phyloP scores from a whole-genome alignment of 2,113 vertebrate species.

The Probosciger aterrimus region DNA sequence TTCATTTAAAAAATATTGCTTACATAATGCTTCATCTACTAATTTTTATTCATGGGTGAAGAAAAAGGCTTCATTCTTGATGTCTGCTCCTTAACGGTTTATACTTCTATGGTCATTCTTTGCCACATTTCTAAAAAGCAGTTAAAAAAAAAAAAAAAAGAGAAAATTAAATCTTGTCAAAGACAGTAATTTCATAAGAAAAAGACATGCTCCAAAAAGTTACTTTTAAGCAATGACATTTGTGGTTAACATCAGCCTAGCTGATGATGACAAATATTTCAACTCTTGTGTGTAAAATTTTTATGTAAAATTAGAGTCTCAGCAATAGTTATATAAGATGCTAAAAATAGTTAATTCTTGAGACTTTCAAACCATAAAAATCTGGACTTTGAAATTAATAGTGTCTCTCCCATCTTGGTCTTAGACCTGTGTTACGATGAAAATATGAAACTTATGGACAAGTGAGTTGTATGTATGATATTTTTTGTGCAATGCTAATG shows the following conservation, averaged over 20 bases:
- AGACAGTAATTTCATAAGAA: neutral
- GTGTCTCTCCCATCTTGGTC: neutral
- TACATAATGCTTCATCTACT: neutral
- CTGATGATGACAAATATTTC: neutral
- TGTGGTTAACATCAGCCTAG: neutral
- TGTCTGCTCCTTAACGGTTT: neutral
- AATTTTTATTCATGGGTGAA: neutral
- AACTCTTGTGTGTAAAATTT: neutral
- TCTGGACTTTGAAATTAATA: neutral
- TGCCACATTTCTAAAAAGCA: neutral
- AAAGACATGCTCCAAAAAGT: neutral
- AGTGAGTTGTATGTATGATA: neutral
- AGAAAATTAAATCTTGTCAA: neutral
- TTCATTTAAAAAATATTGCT: neutral
- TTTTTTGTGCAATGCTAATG: neutral
- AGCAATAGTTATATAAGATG: neutral
- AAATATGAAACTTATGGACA: neutral
- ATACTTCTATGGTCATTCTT: neutral
- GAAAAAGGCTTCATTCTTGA: neutral
- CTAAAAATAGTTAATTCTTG: neutral
- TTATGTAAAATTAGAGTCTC: neutral
- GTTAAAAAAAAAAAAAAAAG: neutral
- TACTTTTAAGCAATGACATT: neutral
- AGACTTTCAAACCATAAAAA: neutral
- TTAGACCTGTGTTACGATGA: neutral